Percentiles rank a stretch among this genome's conserved stretches.
Evolutionary conservation across 2,113 vertebrate genomes (phyloP).

Genomic region (Clinocottus analis): DNA sequence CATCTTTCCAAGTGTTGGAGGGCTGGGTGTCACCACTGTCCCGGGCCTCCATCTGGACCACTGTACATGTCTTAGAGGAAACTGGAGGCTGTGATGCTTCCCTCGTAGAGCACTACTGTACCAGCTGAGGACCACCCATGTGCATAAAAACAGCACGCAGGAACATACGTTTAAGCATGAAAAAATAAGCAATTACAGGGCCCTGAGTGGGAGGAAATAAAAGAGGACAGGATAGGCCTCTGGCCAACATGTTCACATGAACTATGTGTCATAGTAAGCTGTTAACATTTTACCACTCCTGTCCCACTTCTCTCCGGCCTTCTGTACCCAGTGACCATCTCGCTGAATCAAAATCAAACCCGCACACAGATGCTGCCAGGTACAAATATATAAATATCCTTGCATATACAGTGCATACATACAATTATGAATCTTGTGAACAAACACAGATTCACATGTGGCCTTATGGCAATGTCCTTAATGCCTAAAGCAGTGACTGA

Average conservation of each 20-base stretch:
- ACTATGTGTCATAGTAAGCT: slow-evolving; percentile 63
- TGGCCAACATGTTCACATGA: slow-evolving; percentile 49
- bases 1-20: background rate
- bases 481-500: slow-evolving; percentile 35
- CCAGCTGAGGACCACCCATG: slow-evolving; percentile 24
- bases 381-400: slow-evolving; percentile 27
- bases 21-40: background rate
- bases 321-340: slow-evolving; percentile 46
- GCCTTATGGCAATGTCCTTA: slow-evolving; percentile 4
- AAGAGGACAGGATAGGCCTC: slow-evolving; percentile 54
- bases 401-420: slow-evolving; percentile 10
- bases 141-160: slow-evolving; percentile 21
- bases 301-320: slow-evolving; percentile 42
- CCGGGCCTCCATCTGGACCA: background rate
- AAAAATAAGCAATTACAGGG: slow-evolving; percentile 42
- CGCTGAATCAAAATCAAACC: slow-evolving; percentile 50
- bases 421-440: slow-evolving; percentile 14
- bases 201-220: slow-evolving; percentile 22
- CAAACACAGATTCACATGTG: slow-evolving; percentile 38
- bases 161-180: slow-evolving; percentile 13
- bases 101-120: background rate
- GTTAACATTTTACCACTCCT: slow-evolving; percentile 62
- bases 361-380: slow-evolving; percentile 16
- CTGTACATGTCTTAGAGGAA: too few species aligned
- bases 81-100: background rate